These are phyloP conservation scores for Lucifuga dentata DNA, from an alignment of 2,113 vertebrate species.

Conservation along the genomic window DNA sequence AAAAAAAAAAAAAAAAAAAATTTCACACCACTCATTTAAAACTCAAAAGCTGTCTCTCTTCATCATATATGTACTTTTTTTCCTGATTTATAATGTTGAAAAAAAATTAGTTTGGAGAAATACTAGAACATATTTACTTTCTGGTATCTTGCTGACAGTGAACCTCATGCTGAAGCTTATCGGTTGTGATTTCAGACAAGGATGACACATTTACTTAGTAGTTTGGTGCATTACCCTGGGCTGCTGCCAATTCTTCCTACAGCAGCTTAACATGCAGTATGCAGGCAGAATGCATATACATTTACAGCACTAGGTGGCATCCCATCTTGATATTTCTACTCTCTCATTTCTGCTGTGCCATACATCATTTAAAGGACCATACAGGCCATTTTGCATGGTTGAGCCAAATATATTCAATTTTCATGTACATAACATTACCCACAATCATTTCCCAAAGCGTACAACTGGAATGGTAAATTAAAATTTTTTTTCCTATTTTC, in stretches of 20 bases:
- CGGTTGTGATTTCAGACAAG: conserved; percentile 14
- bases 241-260: conserved; percentile 53
- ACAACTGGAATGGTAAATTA: too few relatives aligned
- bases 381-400: too few relatives aligned
- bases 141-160: background rate
- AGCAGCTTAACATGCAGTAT: conserved; percentile 31
- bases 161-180: conserved; percentile 18
- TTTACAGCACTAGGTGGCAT: conserved; percentile 65
- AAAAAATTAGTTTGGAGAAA: background rate
- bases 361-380: too few relatives aligned
- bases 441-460: too few relatives aligned
- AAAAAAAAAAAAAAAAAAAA: too few relatives aligned
- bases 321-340: conserved; percentile 13
- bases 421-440: too few relatives aligned
- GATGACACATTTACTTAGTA: conserved; percentile 21
- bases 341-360: background rate
- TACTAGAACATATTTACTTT: background rate
- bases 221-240: conserved; percentile 70
- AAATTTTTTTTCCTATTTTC: too few relatives aligned
- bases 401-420: too few relatives aligned
- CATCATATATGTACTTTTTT: background rate
- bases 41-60: background rate
- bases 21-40: background rate
- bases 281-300: conserved; percentile 12
- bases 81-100: background rate